Base-by-base conservation (phyloP, 2,888 invertebrate species). In the Gastrophysa polygoni region DNA sequence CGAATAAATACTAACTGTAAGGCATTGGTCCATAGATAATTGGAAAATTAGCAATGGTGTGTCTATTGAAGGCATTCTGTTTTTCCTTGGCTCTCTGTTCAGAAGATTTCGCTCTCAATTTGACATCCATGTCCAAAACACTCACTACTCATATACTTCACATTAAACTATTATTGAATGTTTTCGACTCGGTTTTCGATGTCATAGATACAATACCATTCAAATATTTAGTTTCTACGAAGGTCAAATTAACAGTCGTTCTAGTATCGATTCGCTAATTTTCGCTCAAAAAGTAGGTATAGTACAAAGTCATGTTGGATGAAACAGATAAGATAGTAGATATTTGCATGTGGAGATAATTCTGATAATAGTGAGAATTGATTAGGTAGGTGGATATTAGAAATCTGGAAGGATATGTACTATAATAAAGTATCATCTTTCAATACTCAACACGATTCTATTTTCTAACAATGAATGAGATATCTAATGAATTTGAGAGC, bases 21-120 rank as follows among this genome's bases (percentile, higher is more conserved):
- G 90, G 90, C 71, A 87, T 84, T 70, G 90, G 90, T 68, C 90
- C 90, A 80, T 91, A 91, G 71, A 92, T 86, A 78, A 90, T 85
- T 64, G 91, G 89, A 81, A 89, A 86, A 77, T 87, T 85, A 70
- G 86, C 82, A 71, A 84, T 82, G 69, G 82, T 80, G 60, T 81
- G 78, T 52, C 80, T 75, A 60, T 77, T 71, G 43, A 72, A 68
- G 28, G 71, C 69, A 51, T 71, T 67, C 67, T 77, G 74, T 70
- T 74, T 75, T 57, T 72, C 71, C 32, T 74, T 71, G 4, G 63
- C 69, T 38, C 70, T 68, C 62, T 75, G 72, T 57, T 73, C 75
- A 29, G 75, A 65, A 47, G 76, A 66, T 68, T 76, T 80, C 69
- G 72, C 75, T 64, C 79, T 77, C 66, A 80, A 71, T 67, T 72